Conservation (phyloP, 2,113 vertebrate species). For the Blennius ocellaris region DNA sequence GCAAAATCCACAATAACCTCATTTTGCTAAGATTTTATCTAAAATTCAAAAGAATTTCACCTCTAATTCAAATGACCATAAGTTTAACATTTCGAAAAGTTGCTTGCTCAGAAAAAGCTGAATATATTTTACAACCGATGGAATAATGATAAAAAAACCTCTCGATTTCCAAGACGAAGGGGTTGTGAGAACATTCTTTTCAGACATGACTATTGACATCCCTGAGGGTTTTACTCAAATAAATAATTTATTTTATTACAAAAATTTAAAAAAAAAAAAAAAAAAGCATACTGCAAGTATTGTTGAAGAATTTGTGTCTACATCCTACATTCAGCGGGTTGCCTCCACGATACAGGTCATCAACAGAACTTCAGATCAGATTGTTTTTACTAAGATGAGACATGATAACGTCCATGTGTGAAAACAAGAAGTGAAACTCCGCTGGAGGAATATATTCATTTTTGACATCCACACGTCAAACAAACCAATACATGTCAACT, state of each 20-base stretch:
- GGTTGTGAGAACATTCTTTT: background rate
- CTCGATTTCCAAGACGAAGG: background rate
- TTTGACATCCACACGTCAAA: constrained; percentile 15
- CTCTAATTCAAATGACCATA: too few relatives aligned
- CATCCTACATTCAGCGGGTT: constrained; percentile 11
- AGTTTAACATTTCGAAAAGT: too few relatives aligned
- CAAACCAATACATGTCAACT: constrained; percentile 12
- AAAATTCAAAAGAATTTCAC: too few relatives aligned
- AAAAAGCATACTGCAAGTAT: constrained; percentile 37
- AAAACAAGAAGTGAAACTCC: constrained; percentile 20
- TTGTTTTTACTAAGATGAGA: constrained; percentile 9
- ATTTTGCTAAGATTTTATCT: too few relatives aligned
- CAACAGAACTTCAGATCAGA: constrained; percentile 9
- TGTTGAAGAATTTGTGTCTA: too few relatives aligned
- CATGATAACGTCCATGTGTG: background rate
- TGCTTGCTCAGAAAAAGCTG: too few relatives aligned
- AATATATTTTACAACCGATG: too few relatives aligned
- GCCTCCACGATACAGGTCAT: constrained; percentile 28
- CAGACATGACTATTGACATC: constrained; percentile 28
- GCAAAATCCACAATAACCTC: too few relatives aligned
- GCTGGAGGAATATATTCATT: constrained; percentile 15
- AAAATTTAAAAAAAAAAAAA: constrained; percentile 48
- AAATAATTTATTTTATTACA: constrained; percentile 75
- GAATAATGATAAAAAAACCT: background rate
- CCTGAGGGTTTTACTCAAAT: constrained; percentile 61